Base-by-base conservation (phyloP, 2,113 vertebrate genomes). In the Stomatorhinus ivindoensis region DNA sequence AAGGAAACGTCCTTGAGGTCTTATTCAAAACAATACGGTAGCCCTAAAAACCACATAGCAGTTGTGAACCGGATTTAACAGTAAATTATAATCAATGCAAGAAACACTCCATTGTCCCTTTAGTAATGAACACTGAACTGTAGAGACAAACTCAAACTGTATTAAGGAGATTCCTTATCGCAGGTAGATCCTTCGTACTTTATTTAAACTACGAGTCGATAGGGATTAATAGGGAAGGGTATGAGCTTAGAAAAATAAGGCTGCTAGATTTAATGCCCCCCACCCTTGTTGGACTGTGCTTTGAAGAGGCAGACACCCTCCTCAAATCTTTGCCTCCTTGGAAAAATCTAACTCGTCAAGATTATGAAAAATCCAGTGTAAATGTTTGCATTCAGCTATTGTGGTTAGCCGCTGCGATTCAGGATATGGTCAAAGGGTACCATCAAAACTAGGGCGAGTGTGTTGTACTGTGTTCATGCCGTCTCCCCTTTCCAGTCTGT, bases 1-100 rank as follows among this genome's bases (percentile, higher is more conserved):
- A 93, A 92, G 92, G 88, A 93, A 93, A 89, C 88, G 92, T 92
- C 86, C 91, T 91, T 91, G 90, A 27, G 92, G 69, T 89, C 90
- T 80, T 46, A 73, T 92, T 92, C 19, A 91, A 50, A 92, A 92
- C 89, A 90, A 86, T 92, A 91, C 92, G 91, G 13, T 42, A 87
- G 42, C 42, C 35, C 35, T 31, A 51, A 80, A 87, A 47, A 58
- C 7, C 42, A 4, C 19, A 48, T 9, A 83, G n/a, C 55, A 58
- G 47, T 35, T 44, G 31, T 11, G 3, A 3, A 73, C 3, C 1
- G 10, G 65, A 76, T 39, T 76, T 35, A 5, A 76, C 27, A 76
- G 31, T 15, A 39, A 42, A 19, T 39, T 80, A 39, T 42, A 80
- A 42, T 42, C 35, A 76, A 76, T 42, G 17, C 73, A 42, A 42